Base-by-base conservation (phyloP, 2,113 vertebrate genomes). In the Odobenus rosmarus region DNA sequence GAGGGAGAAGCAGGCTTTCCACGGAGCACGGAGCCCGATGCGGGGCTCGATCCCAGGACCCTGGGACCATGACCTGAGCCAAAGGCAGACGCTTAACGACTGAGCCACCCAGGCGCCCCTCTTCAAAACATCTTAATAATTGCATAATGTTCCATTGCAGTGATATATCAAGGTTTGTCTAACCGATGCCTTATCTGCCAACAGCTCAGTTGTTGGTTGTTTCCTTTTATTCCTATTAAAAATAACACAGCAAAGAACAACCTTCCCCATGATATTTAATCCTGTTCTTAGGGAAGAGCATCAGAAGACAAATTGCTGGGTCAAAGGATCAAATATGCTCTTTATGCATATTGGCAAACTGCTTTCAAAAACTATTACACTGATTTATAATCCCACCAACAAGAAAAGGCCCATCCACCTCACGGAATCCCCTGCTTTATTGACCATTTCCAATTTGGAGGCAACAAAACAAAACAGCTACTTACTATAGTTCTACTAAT, bases 291-390 rank as follows among this genome's bases (percentile, higher is more conserved):
- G 28, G 80, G 46, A 97, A 96, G 57, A 95, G 31, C 64, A 36
- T 90, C 57, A 91, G 71, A 97, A 96, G 93, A 95, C 36, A 95
- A 96, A 94, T 88, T 90, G 57, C 51, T 88, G 39, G 96, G 88
- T 94, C 64, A 97, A 89, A 96, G 77, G 81, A 83, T 93, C 76
- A 97, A 97, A 79, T 92, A 82, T 95, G 51, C 87, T 74, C 36
- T 94, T 96, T 72, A 93, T 79, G 71, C 80, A 94, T 80, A 94
- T 72, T 81, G 33, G 53, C 88, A 84, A 95, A 89, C 53, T 94
- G 62, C 62, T 97, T 95, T 97, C 87, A 85, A 88, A 97, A 92
- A 71, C 64, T 16, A 94, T 90, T 82, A 86, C 46, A 76, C 62
- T 93, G 85, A 97, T 91, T 96, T 98, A 96, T 91, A 92, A 83